Percentiles rank a stretch among this genome's conserved stretches.
Conservation (phyloP, 2,113 vertebrate species). For the Panthera tigris region DNA sequence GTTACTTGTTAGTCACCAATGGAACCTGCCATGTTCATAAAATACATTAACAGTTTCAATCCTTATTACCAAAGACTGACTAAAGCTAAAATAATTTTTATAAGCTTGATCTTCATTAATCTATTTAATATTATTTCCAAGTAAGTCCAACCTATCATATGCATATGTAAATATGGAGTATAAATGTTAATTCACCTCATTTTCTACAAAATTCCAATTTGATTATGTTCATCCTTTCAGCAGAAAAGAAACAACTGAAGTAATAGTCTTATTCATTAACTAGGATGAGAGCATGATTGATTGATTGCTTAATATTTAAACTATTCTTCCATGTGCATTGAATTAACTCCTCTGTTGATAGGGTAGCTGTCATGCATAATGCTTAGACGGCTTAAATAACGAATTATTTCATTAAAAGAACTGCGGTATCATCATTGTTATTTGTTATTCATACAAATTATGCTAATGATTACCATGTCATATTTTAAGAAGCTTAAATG, state of each 20-base stretch:
- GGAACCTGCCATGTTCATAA: background rate
- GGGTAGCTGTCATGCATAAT: conserved; percentile 56
- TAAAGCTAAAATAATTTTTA: conserved; percentile 11
- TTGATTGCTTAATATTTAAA: conserved; percentile 78
- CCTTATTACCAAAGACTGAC: background rate
- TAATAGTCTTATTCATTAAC: conserved; percentile 66
- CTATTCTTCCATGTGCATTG: conserved; percentile 70
- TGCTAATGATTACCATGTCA: conserved; percentile 48
- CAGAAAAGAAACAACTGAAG: conserved; percentile 46
- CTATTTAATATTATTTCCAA: background rate
- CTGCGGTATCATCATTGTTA: conserved; percentile 58
- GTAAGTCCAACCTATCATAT: background rate
- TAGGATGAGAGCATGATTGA: conserved; percentile 67
- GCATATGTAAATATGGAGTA: background rate
- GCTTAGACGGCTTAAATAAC: conserved; percentile 68
- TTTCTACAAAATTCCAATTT: conserved; percentile 53
- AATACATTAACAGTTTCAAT: background rate
- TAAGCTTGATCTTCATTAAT: background rate
- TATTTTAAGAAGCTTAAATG: conserved; percentile 49
- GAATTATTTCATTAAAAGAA: conserved; percentile 71
- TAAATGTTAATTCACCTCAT: background rate
- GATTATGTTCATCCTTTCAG: conserved; percentile 34
- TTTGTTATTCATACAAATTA: conserved; percentile 71
- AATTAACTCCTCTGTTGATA: conserved; percentile 71
- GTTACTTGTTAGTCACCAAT: background rate